Base-by-base conservation (phyloP, 2,888 invertebrate species). In the Zygothrica quintamaculata region DNA sequence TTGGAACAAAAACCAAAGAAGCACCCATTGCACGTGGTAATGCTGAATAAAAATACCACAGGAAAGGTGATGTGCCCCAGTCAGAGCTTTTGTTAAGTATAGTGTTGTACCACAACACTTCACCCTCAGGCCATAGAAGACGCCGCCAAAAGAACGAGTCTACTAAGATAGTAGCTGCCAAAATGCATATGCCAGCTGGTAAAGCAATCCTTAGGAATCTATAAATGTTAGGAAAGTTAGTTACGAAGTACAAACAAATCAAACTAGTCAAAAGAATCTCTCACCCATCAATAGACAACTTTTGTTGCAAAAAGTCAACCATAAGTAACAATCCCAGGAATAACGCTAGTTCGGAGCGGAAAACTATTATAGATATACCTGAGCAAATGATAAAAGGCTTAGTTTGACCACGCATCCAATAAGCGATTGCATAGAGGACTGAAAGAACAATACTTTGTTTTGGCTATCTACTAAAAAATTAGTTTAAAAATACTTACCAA, bases 21-120 rank as follows among this genome's bases (percentile, higher is more conserved):
- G 95, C 93, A 0, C 96, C 96, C 89, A 99, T 93, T 0, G 97
- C 97, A 53, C 99, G 93, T 0, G 99, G 99, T 34, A 99, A 92
- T 0, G 98, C 99, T 0, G 99, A 99, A 90, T 98, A 98, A 90
- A 99, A 98, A 91, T 99, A 99, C 99, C 99, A 99, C 1, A 97
- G 91, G 91, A 98, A 98, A 58, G 99, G 99, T 3, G 95, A 96
- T 39, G 96, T 97, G 89, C 99, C 99, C 96, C 98, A 99, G 77
- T 98, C 93, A 1, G 96, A 95, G 91, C 99, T 99, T 90, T 96
- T 96, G 90, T 99, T 99, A 56, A 97, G 92, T 44, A 99, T 92
- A 0, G 97, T 95, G 90, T 99, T 99, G 92, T 96, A 99, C 94
- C 96, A 98, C 72, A 99, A 93, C 1, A 99, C 99, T 92, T 98